Evolutionary conservation across 2,888 invertebrate genomes (phyloP).

Genomic region (Amblyjoppa fuscipennis): DNA sequence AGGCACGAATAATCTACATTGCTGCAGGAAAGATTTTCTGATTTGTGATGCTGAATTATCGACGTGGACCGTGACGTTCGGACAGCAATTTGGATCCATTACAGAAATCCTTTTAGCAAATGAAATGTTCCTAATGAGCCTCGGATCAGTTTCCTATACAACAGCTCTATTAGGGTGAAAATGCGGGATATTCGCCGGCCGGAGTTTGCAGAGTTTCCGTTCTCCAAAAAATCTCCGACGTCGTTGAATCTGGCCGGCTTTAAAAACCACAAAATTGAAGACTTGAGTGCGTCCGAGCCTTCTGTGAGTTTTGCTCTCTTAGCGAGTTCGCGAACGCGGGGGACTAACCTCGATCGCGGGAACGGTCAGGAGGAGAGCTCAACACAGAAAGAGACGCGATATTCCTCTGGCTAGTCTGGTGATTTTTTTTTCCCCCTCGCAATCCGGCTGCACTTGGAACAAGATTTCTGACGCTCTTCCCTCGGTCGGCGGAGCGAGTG

Average conservation of each 20-base stretch:
- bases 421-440: slow-evolving; percentile 36
- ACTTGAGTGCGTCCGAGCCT: slow-evolving; percentile 14
- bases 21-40: slow-evolving; percentile 17
- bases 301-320: slow-evolving; percentile 48
- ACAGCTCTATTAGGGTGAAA: not conserved
- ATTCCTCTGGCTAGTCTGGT: slow-evolving; percentile 40
- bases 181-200: not conserved
- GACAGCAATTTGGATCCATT: not conserved
- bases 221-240: slow-evolving; percentile 27
- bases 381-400: slow-evolving; percentile 45
- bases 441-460: slow-evolving; percentile 58
- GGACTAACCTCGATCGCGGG: slow-evolving; percentile 62
- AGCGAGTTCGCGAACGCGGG: slow-evolving; percentile 41
- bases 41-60: slow-evolving; percentile 8
- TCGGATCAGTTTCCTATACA: not conserved
- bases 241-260: slow-evolving; percentile 46
- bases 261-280: slow-evolving; percentile 60
- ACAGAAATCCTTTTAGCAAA: not conserved
- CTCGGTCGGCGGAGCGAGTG: slow-evolving; percentile 9
- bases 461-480: slow-evolving; percentile 67
- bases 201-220: slow-evolving; percentile 6
- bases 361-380: not conserved
- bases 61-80: not conserved
- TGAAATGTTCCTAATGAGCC: not conserved
- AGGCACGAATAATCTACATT: slow-evolving; percentile 49